phyloP scores from a whole-genome alignment of 2,113 vertebrate species.

The Tretioscincus oriximinensis region DNA sequence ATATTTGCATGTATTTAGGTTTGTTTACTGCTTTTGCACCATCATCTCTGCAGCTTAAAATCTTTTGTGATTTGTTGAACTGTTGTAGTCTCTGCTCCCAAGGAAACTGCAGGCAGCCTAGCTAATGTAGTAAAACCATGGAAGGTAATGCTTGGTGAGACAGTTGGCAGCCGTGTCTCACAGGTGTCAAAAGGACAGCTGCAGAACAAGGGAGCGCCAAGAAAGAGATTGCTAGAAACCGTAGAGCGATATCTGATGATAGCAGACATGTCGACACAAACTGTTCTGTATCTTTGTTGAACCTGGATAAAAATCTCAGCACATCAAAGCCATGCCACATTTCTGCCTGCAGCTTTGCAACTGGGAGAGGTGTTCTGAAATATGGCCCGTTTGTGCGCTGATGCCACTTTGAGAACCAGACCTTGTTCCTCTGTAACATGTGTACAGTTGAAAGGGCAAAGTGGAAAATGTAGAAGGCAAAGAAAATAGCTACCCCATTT shows the following conservation, averaged over 20 bases:
- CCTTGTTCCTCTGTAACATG: constrained; percentile 19
- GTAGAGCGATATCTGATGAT: not conserved
- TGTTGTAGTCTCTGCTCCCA: not conserved
- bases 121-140: not conserved
- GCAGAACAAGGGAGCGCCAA: not conserved
- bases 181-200: constrained; percentile 8
- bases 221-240: not conserved
- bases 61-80: fast-evolving
- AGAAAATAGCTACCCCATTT: constrained; percentile 37
- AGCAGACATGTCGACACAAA: not conserved
- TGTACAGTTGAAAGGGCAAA: not conserved
- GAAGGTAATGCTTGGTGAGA: not conserved
- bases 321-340: fast-evolving
- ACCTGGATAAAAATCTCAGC: constrained; percentile 30
- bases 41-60: not conserved
- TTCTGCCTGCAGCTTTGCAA: constrained; percentile 33
- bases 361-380: constrained; percentile 51
- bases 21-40: fast-evolving
- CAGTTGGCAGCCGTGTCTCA: not conserved
- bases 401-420: constrained; percentile 47
- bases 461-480: constrained; percentile 8
- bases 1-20: not conserved
- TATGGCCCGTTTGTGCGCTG: constrained; percentile 37
- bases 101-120: not conserved
- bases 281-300: constrained; percentile 5